Evolutionary conservation across 2,797 vertebrate species (phyloP), one percentile per base, ranked within the genome.

Genomic region (Sylvia borin): DNA sequence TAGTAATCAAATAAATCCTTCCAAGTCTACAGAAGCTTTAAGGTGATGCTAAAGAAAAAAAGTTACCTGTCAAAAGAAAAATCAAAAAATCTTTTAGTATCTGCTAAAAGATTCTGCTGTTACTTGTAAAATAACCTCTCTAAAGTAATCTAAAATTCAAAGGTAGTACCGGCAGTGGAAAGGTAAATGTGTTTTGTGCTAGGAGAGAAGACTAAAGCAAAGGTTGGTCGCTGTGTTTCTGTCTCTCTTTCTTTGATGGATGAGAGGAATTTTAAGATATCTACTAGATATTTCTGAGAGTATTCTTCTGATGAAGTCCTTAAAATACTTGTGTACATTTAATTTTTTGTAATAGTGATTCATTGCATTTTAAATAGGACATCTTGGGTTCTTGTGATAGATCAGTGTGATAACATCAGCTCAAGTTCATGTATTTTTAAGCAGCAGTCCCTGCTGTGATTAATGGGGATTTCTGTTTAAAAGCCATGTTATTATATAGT

Each of bases 361-460:
- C 3, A 14, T 24, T 88, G 29, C 10, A 60, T 80, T 85, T 96
- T 92, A 80, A 85, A 80, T 43, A 77, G 26, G 19, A 47, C 19
- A 17, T 64, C 45, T 43, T 65, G 12, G 7, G 8, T 88, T 93
- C 55, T 64, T 84, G 36, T 76, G 68, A 61, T 76, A 84, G 50
- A 73, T 79, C 36, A 16, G 14, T 86, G 38, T 70, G 70, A 53
- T 74, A 90, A 88, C 53, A 70, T 21, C 34, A 70, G 26, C 34
- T 92, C 32, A 57, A 79, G 31, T 74, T 78, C 17, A 78, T 86
- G 40, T 79, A 75, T 90, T 92, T 95, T 92, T 81, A 92, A 96
- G 51, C 45, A 91, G 74, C 47, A 80, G 15, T 61, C 15, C 48
- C 38, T 94, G 19, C 67, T 90, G 38, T 90, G 71, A 62, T 95